Evolutionary conservation across 2,113 vertebrate species (phyloP).

Genomic region (Alligator sinensis): DNA sequence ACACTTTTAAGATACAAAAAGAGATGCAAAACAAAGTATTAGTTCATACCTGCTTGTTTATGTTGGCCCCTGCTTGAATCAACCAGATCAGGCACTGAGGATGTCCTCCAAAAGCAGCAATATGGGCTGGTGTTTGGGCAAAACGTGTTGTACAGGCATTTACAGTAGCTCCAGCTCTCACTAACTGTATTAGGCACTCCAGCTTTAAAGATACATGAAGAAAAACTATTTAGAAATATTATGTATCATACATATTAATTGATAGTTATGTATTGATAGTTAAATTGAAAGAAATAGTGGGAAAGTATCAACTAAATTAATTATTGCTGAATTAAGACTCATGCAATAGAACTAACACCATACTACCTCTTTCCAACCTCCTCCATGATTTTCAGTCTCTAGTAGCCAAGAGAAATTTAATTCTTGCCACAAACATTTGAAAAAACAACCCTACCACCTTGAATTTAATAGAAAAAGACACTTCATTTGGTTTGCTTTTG

Average conservation of each 20-base stretch:
- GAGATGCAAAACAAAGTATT: background rate
- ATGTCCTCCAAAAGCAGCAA: conserved; percentile 94
- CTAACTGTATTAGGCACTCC: conserved; percentile 92
- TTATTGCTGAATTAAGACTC: background rate
- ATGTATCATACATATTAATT: background rate
- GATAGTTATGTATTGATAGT: background rate
- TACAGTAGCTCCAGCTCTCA: conserved; percentile 91
- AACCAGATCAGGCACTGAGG: conserved; percentile 94
- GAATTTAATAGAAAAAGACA: background rate
- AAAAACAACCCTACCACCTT: background rate
- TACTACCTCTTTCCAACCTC: background rate
- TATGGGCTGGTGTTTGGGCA: conserved; percentile 93
- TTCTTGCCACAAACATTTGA: background rate
- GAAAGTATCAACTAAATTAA: background rate
- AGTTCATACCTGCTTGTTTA: conserved; percentile 91
- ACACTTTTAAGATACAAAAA: background rate
- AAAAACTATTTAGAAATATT: conserved; percentile 8
- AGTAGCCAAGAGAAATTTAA: background rate
- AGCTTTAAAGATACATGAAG: conserved; percentile 79
- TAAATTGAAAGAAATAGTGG: background rate
- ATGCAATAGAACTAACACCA: background rate
- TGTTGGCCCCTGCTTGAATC: conserved; percentile 91
- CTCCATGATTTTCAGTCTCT: background rate
- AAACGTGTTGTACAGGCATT: conserved; percentile 90
- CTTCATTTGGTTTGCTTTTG: background rate